Base-by-base conservation (phyloP, 2,797 vertebrate genomes). In the Cyprinodon diabolis region DNA sequence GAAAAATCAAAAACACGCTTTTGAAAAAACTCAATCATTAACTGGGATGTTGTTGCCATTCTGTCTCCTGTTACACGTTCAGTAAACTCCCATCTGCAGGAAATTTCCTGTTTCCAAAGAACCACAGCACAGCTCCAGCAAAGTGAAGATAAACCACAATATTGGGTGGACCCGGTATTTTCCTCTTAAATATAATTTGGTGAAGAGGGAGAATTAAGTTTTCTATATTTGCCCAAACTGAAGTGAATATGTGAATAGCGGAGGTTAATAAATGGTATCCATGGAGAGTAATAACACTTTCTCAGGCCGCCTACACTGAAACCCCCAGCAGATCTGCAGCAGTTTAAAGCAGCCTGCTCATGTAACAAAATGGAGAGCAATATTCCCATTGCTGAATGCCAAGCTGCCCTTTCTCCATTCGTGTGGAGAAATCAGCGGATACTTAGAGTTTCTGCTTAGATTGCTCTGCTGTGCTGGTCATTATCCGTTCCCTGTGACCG, bases 241-340 rank as follows among this genome's bases (percentile, higher is more conserved):
- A 78, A 81, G 72, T 76, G 47, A 74, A 89, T 80, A 65, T 6
- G 55, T 66, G 74, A 80, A 78, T 49, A 65, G 49, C 54, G 70
- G 40, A 77, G 73, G 83, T 84, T 80, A 84, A 86, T 86, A 87
- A 82, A 84, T 56, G 52, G 52, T 72, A 76, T 87, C 75, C 67
- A 72, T 56, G 0, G 68, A 82, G 72, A 80, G 79, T 80, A 84
- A 86, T 84, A 86, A 73, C 55, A 47, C 67, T 72, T 84, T 84
- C 82, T 81, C 82, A 73, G 72, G 69, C 73, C 68, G 37, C 89
- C 87, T 80, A 87, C 86, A 40, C 77, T 72, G 70, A 87, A 65
- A 74, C 66, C 85, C 78, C 71, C 62, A 74, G 78, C 55, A 80
- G 76, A 76, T 86, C 76, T 77, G 62, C 71, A 57, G 74, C 74